Percentiles rank a stretch among this genome's conserved stretches.
phyloP scores from a whole-genome alignment of 2,888 invertebrate species.

The Morpho deidamia region DNA sequence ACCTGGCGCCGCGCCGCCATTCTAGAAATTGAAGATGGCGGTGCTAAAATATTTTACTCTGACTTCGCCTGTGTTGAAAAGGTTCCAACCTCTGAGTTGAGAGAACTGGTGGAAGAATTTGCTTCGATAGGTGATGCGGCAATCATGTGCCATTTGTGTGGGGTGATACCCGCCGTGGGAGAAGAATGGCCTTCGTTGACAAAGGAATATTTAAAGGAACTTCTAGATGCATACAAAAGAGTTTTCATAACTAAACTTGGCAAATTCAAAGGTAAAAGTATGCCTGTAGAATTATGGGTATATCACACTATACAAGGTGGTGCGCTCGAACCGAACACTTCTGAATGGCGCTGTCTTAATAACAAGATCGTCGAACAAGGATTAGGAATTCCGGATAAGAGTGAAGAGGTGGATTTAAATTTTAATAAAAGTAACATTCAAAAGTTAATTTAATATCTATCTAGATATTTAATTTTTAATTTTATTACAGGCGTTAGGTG shows the following conservation, averaged over 20 bases:
- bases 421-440: background rate
- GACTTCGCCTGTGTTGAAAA: slow-evolving; percentile 81
- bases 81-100: slow-evolving; percentile 63
- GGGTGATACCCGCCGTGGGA: slow-evolving; percentile 83
- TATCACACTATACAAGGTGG: slow-evolving; percentile 78
- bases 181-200: slow-evolving; percentile 80
- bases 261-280: slow-evolving; percentile 61
- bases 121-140: slow-evolving; percentile 74
- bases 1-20: slow-evolving; percentile 82
- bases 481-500: slow-evolving; percentile 18
- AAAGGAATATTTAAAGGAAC: slow-evolving; percentile 77
- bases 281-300: slow-evolving; percentile 82
- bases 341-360: slow-evolving; percentile 83
- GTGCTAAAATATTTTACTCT: slow-evolving; percentile 78
- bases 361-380: slow-evolving; percentile 82
- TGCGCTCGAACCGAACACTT: slow-evolving; percentile 81
- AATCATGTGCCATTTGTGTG: slow-evolving; percentile 82
- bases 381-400: slow-evolving; percentile 70
- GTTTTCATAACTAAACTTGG: slow-evolving; percentile 77
- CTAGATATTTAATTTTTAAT: background rate
- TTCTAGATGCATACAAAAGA: slow-evolving; percentile 68
- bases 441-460: background rate
- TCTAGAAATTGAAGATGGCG: slow-evolving; percentile 49
- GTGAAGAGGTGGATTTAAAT: slow-evolving; percentile 37
- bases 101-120: slow-evolving; percentile 71